Evolutionary conservation across 2,797 vertebrate species (phyloP).

Genomic region (Ptychobarbus kaznakovi): DNA sequence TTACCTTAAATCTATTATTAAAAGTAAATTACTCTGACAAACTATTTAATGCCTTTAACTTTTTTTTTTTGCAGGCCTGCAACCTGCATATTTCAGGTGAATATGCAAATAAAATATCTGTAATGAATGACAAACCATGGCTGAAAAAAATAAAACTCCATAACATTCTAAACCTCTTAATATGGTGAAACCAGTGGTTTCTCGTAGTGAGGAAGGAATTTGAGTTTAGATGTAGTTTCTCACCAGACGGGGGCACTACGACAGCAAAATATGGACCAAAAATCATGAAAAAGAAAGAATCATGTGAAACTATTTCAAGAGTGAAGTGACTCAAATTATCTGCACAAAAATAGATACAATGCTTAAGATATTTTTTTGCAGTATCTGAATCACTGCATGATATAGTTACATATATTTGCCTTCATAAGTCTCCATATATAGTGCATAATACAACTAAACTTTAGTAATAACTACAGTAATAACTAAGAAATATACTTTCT

Average conservation of each 20-base stretch:
- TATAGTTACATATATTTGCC: not conserved
- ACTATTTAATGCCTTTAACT: not conserved
- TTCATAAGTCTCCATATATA: not conserved
- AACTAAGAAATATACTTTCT: not conserved
- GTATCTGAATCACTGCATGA: not conserved
- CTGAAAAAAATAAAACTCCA: not conserved
- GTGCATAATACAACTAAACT: not conserved
- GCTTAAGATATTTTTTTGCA: not conserved
- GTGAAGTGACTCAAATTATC: conserved; percentile 25
- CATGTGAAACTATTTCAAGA: conserved; percentile 29
- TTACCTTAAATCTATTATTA: not conserved
- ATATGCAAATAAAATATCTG: not conserved
- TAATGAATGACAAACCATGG: not conserved
- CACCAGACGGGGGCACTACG: conserved; percentile 66
- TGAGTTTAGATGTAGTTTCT: conserved; percentile 35
- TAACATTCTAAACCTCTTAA: not conserved
- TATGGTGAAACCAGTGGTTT: not conserved
- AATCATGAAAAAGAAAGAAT: not conserved
- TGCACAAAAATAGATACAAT: conserved; percentile 8
- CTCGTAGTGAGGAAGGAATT: not conserved
- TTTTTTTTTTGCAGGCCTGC: not conserved
- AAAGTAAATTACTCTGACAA: not conserved
- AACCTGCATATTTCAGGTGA: not conserved
- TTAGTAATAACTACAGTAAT: not conserved
- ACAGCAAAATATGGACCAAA: conserved; percentile 52